These are phyloP conservation scores for Maccullochella peelii DNA, from an alignment of 2,113 vertebrate species.

Conservation along the genomic window DNA sequence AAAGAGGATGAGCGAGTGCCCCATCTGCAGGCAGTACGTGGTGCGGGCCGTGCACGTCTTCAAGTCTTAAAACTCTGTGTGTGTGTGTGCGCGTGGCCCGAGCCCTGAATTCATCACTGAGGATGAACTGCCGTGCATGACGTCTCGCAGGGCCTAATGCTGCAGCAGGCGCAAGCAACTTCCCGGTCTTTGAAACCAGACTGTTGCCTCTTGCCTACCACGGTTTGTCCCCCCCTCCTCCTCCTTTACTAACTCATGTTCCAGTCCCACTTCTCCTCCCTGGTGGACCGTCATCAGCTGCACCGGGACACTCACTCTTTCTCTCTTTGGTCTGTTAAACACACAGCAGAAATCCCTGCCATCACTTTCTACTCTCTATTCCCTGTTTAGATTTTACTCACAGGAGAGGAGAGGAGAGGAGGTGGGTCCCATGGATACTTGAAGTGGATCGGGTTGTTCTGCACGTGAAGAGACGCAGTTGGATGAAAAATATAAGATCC, in stretches of 20 bases:
- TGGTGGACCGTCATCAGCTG: slow-evolving; percentile 41
- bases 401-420: slow-evolving; percentile 23
- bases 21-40: slow-evolving; percentile 98
- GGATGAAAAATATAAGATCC: slow-evolving; percentile 47
- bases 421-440: slow-evolving; percentile 47
- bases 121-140: slow-evolving; percentile 66
- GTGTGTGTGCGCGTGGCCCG: neutral
- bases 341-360: slow-evolving; percentile 45
- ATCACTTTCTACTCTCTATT: slow-evolving; percentile 35
- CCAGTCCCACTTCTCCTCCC: slow-evolving; percentile 36
- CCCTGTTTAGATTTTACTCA: slow-evolving; percentile 48
- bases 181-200: slow-evolving; percentile 48
- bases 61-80: slow-evolving; percentile 87
- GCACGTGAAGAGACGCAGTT: slow-evolving; percentile 14
- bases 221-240: neutral
- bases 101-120: slow-evolving; percentile 50
- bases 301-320: slow-evolving; percentile 53
- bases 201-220: slow-evolving; percentile 58
- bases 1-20: slow-evolving; percentile 98
- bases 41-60: slow-evolving; percentile 97
- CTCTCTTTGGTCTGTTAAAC: slow-evolving; percentile 33
- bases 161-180: slow-evolving; percentile 59
- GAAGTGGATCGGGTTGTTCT: slow-evolving; percentile 45
- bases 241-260: slow-evolving; percentile 45
- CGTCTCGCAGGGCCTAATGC: slow-evolving; percentile 51